Evolutionary conservation across 2,113 vertebrate species (phyloP), one percentile per base, ranked within the genome.

Genomic region (Pseudorasbora parva): DNA sequence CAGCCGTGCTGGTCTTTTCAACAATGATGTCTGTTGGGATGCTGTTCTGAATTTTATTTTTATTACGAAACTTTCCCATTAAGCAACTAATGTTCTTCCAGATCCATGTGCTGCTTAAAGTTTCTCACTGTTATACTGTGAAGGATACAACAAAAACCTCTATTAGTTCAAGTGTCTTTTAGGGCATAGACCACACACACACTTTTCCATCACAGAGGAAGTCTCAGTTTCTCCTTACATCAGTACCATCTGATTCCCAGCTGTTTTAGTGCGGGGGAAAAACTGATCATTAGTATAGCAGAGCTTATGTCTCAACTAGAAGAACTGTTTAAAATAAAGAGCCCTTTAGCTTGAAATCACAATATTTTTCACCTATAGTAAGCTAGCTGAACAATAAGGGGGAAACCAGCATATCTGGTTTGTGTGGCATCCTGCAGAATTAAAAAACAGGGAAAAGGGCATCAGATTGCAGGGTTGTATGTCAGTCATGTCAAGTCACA

Each of bases 121-220:
- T 23, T 62, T 81, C 23, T 73, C 60, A 74, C 77, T 23, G 8
- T 82, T 33, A 21, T 33, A 64, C 27, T 83, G 57, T 19, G 62
- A 78, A n/a, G 41, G 17, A 21, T 21, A 10, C 43, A 71, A 64
- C 21, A 30, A 43, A 60, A 66, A 73, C 9, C 17, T 41, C 7
- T 56, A 25, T 64, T 30, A 49, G 30, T 69, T 78, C n/a, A 45
- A 56, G 47, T 68, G 64, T 76, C 45, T 43, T 19, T 11, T 15
- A 49, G 7, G n/a, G 8, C 47, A 51, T 27, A 88, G 85, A 83
- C 78, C 87, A 89, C 87, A 86, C 88, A 88, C 83, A 64, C 43
- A 79, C 66, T 71, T 51, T 37, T 66, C 49, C 64, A 81, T 64
- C 66, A 51, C 17, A 85, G 78, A 89, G 82, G 84, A 84, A 82